These are phyloP conservation scores for Cebus imitator DNA, from an alignment of 2,113 vertebrate species.

Conservation along the genomic window DNA sequence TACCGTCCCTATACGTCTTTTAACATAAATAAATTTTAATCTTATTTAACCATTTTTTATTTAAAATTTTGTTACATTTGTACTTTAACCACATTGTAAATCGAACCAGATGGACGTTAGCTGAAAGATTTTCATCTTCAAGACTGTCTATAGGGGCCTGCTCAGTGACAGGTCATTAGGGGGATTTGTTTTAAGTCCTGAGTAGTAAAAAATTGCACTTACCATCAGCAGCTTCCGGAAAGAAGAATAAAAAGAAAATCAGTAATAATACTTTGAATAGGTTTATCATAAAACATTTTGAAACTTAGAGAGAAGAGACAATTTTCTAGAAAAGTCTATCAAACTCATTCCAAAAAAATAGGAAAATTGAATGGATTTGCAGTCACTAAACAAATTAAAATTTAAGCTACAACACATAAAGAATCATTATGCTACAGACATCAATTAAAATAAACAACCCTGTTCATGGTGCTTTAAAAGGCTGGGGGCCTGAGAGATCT, in stretches of 20 bases:
- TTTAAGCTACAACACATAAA: background rate
- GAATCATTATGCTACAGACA: no score
- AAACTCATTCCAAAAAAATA: background rate
- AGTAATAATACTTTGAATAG: background rate
- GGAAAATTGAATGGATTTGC: background rate
- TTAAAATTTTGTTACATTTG: background rate
- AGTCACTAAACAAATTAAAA: background rate
- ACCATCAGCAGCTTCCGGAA: background rate
- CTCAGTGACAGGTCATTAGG: background rate
- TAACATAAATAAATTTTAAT: background rate
- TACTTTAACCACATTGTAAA: background rate
- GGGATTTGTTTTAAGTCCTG: background rate
- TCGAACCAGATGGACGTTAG: background rate
- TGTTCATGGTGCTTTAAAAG: background rate
- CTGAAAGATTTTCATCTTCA: background rate
- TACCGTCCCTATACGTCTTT: background rate
- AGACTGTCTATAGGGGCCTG: background rate
- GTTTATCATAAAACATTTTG: background rate
- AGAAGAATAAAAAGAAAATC: background rate
- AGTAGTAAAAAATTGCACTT: background rate
- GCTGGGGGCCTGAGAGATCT: background rate
- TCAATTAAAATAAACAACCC: background rate
- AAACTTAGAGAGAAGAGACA: background rate
- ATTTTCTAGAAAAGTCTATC: background rate
- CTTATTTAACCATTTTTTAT: background rate